Evolutionary conservation across 2,888 invertebrate species (phyloP), one percentile per base, ranked within the genome.

Genomic region (Acanthoscelides obtectus): DNA sequence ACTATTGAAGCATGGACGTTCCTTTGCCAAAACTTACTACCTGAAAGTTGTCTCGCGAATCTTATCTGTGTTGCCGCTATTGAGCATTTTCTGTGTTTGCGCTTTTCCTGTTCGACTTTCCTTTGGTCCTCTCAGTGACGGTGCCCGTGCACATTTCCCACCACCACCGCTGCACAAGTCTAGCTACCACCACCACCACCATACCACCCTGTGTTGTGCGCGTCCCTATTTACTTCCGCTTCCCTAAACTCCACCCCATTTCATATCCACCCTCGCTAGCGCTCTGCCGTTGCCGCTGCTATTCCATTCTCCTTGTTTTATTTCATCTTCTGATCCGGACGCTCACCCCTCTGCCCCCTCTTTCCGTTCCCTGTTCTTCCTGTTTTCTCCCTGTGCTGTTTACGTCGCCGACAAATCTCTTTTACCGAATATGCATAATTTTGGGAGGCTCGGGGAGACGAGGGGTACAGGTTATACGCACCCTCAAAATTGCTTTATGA

Each of bases 141-240:
- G n/a, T n/a, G 4, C 45, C 45, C 45, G 17, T 45, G 45, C 45
- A 45, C 45, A 45, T 12, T 45, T 45, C 45, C 45, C 45, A 45
- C 12, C 17, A 45, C 45, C 45, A 45, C 12, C 17, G 17, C 45
- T 17, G 45, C 45, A 45, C 45, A 45, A 12, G 12, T 45, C 45
- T 17, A 45, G 45, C 45, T 45, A 45, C 45, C 45, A 45, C 45
- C 45, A 25, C 25, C 25, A 45, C 45, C 45, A 45, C 45, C 66
- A 66, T 66, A 8, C 22, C 80, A 80, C 81, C 82, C 83, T 82
- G 80, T 82, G 80, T 80, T 79, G 79, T 81, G 81, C 83, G 84
- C 83, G 83, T 83, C 85, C 85, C 85, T 83, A 87, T 88, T 88
- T 88, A 87, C 88, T 88, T 88, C 88, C 88, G 87, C 88, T 88